A percentile compares a stretch with the other conserved stretches of the same genome.
phyloP scores from a whole-genome alignment of 2,113 vertebrate genomes.

The Dissostichus mawsoni region DNA sequence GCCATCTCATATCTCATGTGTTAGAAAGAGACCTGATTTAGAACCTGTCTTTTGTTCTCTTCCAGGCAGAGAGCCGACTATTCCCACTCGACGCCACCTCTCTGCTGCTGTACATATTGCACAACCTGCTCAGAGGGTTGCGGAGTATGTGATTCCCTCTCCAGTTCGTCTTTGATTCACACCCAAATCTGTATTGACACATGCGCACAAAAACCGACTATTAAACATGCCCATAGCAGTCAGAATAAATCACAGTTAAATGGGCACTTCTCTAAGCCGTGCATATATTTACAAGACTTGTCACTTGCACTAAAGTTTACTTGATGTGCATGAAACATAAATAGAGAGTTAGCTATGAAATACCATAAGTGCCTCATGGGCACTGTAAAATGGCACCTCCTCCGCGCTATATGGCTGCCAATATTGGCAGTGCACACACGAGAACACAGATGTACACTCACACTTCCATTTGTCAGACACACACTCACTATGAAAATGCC shows the following conservation, averaged over 20 bases:
- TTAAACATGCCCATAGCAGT: conserved; percentile 15
- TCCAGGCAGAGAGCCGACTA: conserved; percentile 50
- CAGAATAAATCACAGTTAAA: conserved; percentile 39
- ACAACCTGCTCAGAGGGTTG: conserved; percentile 44
- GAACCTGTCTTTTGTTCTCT: conserved; percentile 61
- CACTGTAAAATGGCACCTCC: conserved; percentile 14
- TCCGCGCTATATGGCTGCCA: conserved; percentile 7
- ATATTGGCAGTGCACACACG: background rate
- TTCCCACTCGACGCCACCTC: conserved; percentile 55
- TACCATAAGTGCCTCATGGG: conserved; percentile 31
- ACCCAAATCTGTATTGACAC: conserved; percentile 23
- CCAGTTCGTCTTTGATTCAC: conserved; percentile 41
- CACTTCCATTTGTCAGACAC: conserved; percentile 25
- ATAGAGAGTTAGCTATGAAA: conserved; percentile 39
- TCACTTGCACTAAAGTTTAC: conserved; percentile 15
- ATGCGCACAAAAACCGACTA: background rate
- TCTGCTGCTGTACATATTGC: conserved; percentile 43
- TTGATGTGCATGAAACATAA: conserved; percentile 39
- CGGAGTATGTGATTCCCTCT: conserved; percentile 25
- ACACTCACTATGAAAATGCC: conserved; percentile 14
- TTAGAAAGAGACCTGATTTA: conserved; percentile 47
- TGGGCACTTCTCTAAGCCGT: conserved; percentile 9
- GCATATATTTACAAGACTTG: conserved; percentile 42
- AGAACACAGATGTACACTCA: background rate
- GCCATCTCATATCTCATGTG: conserved; percentile 44